Evolutionary conservation across 2,888 invertebrate genomes (phyloP).

Genomic region (Pantelozetes paolii): DNA sequence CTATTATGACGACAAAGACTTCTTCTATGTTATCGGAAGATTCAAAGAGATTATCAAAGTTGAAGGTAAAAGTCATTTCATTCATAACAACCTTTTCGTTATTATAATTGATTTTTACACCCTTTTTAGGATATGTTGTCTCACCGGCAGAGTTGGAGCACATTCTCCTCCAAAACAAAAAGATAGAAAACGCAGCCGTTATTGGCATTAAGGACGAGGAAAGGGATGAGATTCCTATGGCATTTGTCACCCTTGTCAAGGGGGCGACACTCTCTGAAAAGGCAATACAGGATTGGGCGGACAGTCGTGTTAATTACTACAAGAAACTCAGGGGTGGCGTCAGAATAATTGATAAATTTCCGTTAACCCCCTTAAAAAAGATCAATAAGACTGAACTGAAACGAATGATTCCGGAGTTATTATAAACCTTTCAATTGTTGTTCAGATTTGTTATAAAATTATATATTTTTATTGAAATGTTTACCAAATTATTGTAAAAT

Average conservation of each 20-base stretch:
- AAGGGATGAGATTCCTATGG: background rate
- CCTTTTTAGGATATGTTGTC: too few relatives aligned
- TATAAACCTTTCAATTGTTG: too few relatives aligned
- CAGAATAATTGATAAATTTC: slow-evolving; percentile 1
- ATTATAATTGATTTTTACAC: too few relatives aligned
- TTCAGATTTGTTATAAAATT: too few relatives aligned
- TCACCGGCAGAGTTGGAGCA: background rate
- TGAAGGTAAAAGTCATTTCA: background rate
- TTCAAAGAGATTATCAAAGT: background rate
- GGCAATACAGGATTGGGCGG: background rate
- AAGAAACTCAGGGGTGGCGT: slow-evolving; percentile 6
- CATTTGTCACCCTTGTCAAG: background rate
- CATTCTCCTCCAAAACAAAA: background rate
- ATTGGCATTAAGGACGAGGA: background rate
- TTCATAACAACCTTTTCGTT: too few relatives aligned
- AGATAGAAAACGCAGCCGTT: background rate
- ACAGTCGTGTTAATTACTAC: slow-evolving; percentile 11
- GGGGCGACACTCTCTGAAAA: background rate
- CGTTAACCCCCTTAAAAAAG: background rate
- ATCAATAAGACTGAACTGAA: slow-evolving; percentile 5
- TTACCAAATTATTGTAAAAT: too few relatives aligned
- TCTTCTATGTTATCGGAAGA: background rate
- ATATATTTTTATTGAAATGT: too few relatives aligned
- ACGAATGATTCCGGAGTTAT: background rate
- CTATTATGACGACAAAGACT: background rate